Percentiles rank a stretch among this genome's conserved stretches.
Conservation (phyloP, 2,888 invertebrate species). For the Agonopterix alstromeriana region DNA sequence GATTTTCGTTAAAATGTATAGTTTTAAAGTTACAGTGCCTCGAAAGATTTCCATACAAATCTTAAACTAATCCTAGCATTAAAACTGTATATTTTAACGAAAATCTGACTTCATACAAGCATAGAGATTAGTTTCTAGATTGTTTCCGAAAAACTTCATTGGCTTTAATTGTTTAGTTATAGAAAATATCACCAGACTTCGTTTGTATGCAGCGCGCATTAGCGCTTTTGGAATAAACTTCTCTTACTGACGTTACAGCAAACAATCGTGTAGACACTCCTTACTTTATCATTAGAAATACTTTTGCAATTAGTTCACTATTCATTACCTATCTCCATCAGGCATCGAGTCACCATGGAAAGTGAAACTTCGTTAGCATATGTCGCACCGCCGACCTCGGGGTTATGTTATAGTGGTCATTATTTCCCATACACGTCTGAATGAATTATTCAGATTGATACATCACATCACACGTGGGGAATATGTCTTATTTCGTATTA, state of each 20-base stretch:
- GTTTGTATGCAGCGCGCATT: neutral
- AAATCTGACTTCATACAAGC: too few relatives aligned
- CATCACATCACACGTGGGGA: neutral
- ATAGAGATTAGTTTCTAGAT: too few relatives aligned
- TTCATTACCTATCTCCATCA: neutral
- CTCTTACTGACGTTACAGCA: neutral
- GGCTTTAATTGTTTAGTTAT: too few relatives aligned
- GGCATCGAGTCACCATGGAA: neutral
- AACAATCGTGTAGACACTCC: too few relatives aligned
- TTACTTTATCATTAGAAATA: neutral
- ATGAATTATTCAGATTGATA: neutral
- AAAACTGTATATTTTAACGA: too few relatives aligned
- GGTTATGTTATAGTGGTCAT: neutral
- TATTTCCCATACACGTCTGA: neutral
- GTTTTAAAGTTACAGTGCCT: too few relatives aligned
- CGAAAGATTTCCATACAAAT: too few relatives aligned
- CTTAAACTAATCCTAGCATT: too few relatives aligned
- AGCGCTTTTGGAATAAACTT: too few relatives aligned
- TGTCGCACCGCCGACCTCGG: neutral
- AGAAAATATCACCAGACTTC: neutral
- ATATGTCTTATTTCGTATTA: too few relatives aligned
- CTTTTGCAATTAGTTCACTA: neutral
- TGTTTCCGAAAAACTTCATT: too few relatives aligned
- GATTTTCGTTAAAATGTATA: too few relatives aligned
- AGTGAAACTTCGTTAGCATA: constrained; percentile 4